Conservation (phyloP, 2,113 vertebrate species). For the Mormyrus lacerda region DNA sequence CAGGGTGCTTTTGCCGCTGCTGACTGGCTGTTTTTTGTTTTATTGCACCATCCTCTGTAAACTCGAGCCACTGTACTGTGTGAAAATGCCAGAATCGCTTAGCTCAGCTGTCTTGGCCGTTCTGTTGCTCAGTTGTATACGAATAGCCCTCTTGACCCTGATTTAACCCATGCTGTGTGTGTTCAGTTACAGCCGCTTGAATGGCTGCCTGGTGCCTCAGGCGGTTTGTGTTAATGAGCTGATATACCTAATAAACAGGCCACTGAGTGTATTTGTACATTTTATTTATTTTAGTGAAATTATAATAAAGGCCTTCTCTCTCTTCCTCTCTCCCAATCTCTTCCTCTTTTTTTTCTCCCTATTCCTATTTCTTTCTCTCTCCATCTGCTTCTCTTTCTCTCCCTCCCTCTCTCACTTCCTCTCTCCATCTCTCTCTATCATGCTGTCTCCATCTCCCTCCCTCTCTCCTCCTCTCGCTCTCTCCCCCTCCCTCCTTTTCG, state of each 20-base stretch:
- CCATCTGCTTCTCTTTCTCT: background rate
- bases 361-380: background rate
- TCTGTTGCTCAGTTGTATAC: background rate
- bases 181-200: background rate
- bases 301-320: background rate
- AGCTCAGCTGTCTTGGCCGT: background rate
- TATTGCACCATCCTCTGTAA: background rate
- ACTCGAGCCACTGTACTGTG: background rate
- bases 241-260: background rate
- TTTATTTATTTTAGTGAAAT: background rate
- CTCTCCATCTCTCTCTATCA: background rate
- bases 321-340: background rate
- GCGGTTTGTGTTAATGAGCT: background rate
- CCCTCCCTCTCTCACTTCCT: background rate
- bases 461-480: background rate
- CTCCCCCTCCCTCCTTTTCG: background rate
- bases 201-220: background rate
- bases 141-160: background rate
- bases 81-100: background rate
- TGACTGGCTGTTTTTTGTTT: background rate
- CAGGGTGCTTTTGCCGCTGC: background rate
- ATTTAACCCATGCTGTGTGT: background rate
- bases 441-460: background rate
- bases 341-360: background rate
- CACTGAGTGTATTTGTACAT: background rate